These are phyloP conservation scores for Artibeus jamaicensis DNA, from an alignment of 2,797 vertebrate species.

Conservation along the genomic window DNA sequence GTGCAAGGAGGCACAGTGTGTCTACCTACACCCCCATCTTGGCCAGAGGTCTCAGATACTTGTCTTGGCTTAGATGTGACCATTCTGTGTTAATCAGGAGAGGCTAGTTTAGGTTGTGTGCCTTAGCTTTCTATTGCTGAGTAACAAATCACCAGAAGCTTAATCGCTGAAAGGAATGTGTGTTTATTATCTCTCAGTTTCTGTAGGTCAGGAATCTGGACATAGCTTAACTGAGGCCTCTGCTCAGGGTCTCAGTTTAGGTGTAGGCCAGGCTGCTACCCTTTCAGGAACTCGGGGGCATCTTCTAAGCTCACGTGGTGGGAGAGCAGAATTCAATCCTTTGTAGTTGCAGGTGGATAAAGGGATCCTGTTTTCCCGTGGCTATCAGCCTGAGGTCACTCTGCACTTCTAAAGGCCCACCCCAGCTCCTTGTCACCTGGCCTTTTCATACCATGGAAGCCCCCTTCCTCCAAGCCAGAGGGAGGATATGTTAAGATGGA, in stretches of 20 bases:
- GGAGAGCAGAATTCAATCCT: not conserved
- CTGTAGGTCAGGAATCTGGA: not conserved
- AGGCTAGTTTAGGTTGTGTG: not conserved
- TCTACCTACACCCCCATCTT: too few species aligned
- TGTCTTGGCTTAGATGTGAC: not conserved
- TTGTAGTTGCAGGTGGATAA: not conserved
- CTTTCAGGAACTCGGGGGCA: not conserved
- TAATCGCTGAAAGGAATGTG: not conserved
- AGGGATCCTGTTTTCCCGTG: not conserved
- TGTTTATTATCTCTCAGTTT: not conserved
- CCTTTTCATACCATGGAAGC: not conserved
- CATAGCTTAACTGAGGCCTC: not conserved
- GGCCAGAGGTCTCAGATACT: too few species aligned
- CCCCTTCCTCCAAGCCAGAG: not conserved
- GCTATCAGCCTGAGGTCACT: not conserved
- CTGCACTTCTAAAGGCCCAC: not conserved
- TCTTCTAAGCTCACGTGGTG: not conserved
- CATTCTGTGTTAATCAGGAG: not conserved
- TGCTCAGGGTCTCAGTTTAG: not conserved
- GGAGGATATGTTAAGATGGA: not conserved
- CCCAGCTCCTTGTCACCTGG: not conserved
- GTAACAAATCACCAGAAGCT: not conserved
- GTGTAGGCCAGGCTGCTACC: not conserved
- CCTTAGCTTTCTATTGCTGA: not conserved
- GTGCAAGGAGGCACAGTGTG: too few species aligned